Conservation (phyloP, 2,113 vertebrate species). For the Cynoglossus semilaevis region DNA sequence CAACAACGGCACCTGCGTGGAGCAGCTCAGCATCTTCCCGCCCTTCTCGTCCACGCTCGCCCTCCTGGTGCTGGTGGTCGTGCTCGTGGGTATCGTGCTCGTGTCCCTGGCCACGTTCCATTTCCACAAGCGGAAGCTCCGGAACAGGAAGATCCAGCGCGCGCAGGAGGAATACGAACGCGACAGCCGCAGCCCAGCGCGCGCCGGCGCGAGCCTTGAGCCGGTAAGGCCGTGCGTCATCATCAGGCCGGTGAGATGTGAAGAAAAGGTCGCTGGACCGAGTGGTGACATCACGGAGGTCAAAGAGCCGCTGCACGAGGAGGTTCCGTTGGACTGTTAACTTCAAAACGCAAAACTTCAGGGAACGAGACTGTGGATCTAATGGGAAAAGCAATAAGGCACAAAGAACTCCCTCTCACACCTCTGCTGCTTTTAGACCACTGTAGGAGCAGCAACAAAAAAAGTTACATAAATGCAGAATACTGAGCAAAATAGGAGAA, state of each 20-base stretch:
- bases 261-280: constrained; percentile 39
- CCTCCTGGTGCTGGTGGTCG: constrained; percentile 88
- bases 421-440: constrained; percentile 38
- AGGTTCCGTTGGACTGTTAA: constrained; percentile 83
- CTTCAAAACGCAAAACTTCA: constrained; percentile 49
- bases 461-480: constrained; percentile 28
- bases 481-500: constrained; percentile 44
- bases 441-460: constrained; percentile 37
- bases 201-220: constrained; percentile 40
- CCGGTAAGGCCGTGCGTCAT: constrained; percentile 70
- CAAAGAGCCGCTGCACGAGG: constrained; percentile 76
- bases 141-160: constrained; percentile 92
- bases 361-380: constrained; percentile 70
- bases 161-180: constrained; percentile 97
- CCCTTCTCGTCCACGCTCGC: constrained; percentile 93
- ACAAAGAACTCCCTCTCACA: constrained; percentile 59
- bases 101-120: constrained; percentile 95
- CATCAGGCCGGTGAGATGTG: constrained; percentile 66
- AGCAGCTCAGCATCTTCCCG: constrained; percentile 87
- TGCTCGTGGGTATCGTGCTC: constrained; percentile 89
- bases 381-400: constrained; percentile 76
- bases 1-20: constrained; percentile 83
- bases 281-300: constrained; percentile 20
- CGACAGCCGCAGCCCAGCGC: constrained; percentile 84
- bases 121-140: constrained; percentile 94